Evolutionary conservation across 2,888 invertebrate genomes (phyloP).

Genomic region (Herminia tarsipennalis): DNA sequence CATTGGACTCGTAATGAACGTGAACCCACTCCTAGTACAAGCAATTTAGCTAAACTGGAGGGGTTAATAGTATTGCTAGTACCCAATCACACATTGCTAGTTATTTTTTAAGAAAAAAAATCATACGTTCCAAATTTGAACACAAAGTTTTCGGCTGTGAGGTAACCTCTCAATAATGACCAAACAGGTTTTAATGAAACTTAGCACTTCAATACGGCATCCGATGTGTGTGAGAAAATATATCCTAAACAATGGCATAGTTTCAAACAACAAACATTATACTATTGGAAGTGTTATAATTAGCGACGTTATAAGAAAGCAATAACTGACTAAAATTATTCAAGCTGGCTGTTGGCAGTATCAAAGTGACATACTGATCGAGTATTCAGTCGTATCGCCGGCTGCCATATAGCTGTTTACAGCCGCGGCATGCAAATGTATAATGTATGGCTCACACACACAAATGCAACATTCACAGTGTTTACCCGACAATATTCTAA

Average conservation of each 20-base stretch:
- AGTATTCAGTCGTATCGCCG: constrained; percentile 58
- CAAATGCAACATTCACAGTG: constrained; percentile 24
- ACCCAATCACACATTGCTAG: too few species aligned
- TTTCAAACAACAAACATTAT: neutral
- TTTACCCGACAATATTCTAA: constrained; percentile 44
- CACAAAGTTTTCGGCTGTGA: too few species aligned
- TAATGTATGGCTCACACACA: constrained; percentile 47
- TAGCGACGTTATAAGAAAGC: constrained; percentile 18
- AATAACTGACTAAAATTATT: constrained; percentile 19
- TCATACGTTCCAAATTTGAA: too few species aligned
- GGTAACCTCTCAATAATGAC: neutral
- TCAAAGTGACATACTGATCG: constrained; percentile 73
- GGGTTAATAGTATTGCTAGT: too few species aligned
- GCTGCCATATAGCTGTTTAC: constrained; percentile 61
- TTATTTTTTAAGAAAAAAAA: too few species aligned
- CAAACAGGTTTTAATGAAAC: neutral
- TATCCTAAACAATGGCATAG: too few species aligned
- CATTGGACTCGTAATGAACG: too few species aligned
- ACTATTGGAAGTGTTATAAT: neutral
- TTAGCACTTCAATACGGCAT: too few species aligned
- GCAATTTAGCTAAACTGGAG: too few species aligned
- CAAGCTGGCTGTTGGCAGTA: constrained; percentile 10
- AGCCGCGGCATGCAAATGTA: constrained; percentile 67
- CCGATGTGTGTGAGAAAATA: too few species aligned
- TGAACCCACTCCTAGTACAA: too few species aligned